Evolutionary conservation across 2,888 invertebrate species (phyloP).

Genomic region (Dryomyza anilis): DNA sequence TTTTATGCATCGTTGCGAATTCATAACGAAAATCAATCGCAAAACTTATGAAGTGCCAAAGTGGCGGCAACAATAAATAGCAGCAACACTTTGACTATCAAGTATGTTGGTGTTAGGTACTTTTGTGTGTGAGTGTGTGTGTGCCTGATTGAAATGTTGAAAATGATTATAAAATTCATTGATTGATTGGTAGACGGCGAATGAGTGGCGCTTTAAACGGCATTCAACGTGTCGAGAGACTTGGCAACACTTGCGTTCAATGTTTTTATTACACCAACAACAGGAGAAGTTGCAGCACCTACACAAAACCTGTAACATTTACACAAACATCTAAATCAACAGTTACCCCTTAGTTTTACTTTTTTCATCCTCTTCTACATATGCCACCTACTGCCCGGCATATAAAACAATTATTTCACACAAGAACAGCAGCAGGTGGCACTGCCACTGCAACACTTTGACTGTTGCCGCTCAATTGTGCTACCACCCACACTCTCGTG

Average conservation of each 20-base stretch:
- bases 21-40: too few relatives aligned
- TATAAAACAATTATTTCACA: too few relatives aligned
- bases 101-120: not conserved
- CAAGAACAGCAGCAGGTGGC: too few relatives aligned
- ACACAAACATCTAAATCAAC: not conserved
- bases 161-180: constrained; percentile 20
- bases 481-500: not conserved
- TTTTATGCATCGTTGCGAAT: too few relatives aligned
- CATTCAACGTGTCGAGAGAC: not conserved
- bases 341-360: not conserved
- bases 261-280: not conserved
- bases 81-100: not conserved
- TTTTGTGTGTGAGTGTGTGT: not conserved
- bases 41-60: too few relatives aligned
- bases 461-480: not conserved
- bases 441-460: not conserved
- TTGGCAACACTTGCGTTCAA: not conserved
- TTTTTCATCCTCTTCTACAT: not conserved
- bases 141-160: constrained; percentile 24
- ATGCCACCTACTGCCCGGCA: not conserved
- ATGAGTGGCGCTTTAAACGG: not conserved
- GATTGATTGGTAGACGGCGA: constrained; percentile 18
- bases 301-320: not conserved
- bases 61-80: not conserved
- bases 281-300: constrained; percentile 16